These are phyloP conservation scores for Diplodus puntazzo DNA, from an alignment of 2,797 vertebrate genomes.

Conservation along the genomic window DNA sequence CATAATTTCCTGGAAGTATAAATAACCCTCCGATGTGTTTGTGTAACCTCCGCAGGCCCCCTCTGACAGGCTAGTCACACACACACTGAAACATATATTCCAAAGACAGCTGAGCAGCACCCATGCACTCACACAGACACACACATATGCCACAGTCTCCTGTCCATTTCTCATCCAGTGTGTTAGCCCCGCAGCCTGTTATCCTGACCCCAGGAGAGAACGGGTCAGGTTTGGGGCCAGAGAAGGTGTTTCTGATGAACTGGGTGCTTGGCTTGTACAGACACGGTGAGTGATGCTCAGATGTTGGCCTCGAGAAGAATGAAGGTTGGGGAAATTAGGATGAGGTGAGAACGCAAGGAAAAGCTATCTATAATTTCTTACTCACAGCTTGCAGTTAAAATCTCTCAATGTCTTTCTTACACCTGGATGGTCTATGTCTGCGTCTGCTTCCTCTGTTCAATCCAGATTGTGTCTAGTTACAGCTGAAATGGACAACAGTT, in stretches of 20 bases:
- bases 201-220: constrained; percentile 80
- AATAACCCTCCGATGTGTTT: constrained; percentile 93
- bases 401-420: constrained; percentile 42
- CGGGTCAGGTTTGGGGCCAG: constrained; percentile 73
- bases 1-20: constrained; percentile 92
- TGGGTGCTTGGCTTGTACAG: constrained; percentile 78
- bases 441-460: constrained; percentile 22
- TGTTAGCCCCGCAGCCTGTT: constrained; percentile 78
- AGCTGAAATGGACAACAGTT: constrained; percentile 1
- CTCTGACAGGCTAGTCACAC: constrained; percentile 86
- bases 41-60: constrained; percentile 91
- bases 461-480: neutral
- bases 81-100: constrained; percentile 79
- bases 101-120: constrained; percentile 73
- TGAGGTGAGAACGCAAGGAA: constrained; percentile 52
- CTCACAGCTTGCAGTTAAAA: constrained; percentile 44
- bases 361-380: constrained; percentile 49
- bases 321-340: constrained; percentile 61
- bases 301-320: constrained; percentile 67
- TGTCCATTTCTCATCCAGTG: constrained; percentile 80
- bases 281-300: constrained; percentile 83
- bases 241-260: constrained; percentile 83
- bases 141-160: constrained; percentile 57
- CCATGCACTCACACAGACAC: constrained; percentile 45
- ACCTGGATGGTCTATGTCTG: constrained; percentile 45